A percentile compares a stretch with the other conserved stretches of the same genome.
These are phyloP conservation scores for Apamea anceps DNA, from an alignment of 2,888 invertebrate species.

Conservation along the genomic window DNA sequence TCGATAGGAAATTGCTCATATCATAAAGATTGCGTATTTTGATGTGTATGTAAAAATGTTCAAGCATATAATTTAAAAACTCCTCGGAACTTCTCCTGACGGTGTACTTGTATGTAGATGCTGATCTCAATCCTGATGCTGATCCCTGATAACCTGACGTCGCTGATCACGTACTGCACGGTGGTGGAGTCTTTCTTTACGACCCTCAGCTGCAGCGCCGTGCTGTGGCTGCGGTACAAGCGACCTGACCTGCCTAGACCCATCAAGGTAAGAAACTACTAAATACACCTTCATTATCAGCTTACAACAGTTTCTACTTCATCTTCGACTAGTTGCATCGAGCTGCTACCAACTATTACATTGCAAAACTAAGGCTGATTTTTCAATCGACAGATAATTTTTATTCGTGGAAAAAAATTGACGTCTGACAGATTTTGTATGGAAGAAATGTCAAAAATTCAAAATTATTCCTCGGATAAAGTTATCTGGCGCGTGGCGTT, in stretches of 20 bases:
- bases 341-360: not conserved
- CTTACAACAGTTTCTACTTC: not conserved
- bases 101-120: slow-evolving; percentile 54
- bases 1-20: not conserved
- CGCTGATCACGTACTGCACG: slow-evolving; percentile 97
- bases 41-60: not conserved
- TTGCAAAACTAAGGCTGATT: too few relatives aligned
- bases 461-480: too few relatives aligned
- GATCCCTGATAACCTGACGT: slow-evolving; percentile 95
- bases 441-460: too few relatives aligned
- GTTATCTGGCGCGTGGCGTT: too few relatives aligned
- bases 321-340: not conserved
- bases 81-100: not conserved
- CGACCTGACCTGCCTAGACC: slow-evolving; percentile 95
- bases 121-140: slow-evolving; percentile 95
- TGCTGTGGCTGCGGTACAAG: slow-evolving; percentile 95
- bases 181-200: slow-evolving; percentile 98
- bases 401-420: too few relatives aligned
- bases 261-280: slow-evolving; percentile 91
- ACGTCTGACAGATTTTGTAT: too few relatives aligned
- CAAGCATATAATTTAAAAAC: not conserved
- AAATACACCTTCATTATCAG: not conserved
- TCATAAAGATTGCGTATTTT: not conserved
- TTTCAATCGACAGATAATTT: too few relatives aligned
- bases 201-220: slow-evolving; percentile 95